These are phyloP conservation scores for Boulengeromyrus knoepffleri DNA, from an alignment of 2,113 vertebrate genomes.

Conservation along the genomic window DNA sequence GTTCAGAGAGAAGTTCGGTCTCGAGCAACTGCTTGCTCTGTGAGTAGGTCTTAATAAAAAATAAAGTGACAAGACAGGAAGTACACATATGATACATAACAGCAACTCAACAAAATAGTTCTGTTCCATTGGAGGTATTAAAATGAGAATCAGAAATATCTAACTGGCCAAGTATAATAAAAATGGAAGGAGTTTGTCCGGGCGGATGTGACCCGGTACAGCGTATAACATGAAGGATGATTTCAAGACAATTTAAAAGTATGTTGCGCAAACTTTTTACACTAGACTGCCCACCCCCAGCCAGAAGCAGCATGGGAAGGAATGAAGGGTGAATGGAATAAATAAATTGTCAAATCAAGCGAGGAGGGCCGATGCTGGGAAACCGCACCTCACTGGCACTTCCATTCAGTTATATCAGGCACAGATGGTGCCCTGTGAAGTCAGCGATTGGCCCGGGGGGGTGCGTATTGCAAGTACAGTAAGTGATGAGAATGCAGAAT, in stretches of 20 bases:
- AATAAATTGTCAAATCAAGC: not conserved
- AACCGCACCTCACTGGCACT: not conserved
- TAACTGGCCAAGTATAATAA: not conserved
- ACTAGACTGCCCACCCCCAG: not conserved
- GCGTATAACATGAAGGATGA: not conserved
- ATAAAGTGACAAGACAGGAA: not conserved
- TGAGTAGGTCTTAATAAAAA: not conserved
- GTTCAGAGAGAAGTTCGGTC: not conserved
- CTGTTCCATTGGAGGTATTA: not conserved
- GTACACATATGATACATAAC: not conserved
- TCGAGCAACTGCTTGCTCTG: not conserved
- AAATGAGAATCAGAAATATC: not conserved
- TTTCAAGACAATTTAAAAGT: not conserved
- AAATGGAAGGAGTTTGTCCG: not conserved
- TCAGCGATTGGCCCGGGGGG: not conserved
- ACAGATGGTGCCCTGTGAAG: not conserved
- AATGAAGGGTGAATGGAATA: not conserved
- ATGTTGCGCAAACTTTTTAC: not conserved
- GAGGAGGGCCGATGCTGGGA: not conserved
- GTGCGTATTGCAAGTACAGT: not conserved
- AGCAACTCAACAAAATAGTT: not conserved
- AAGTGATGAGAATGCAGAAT: not conserved
- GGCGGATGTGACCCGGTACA: not conserved
- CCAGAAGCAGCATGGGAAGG: not conserved
- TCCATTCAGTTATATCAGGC: not conserved